phyloP scores from a whole-genome alignment of 2,888 invertebrate genomes.

The Leptopilina syphax region DNA sequence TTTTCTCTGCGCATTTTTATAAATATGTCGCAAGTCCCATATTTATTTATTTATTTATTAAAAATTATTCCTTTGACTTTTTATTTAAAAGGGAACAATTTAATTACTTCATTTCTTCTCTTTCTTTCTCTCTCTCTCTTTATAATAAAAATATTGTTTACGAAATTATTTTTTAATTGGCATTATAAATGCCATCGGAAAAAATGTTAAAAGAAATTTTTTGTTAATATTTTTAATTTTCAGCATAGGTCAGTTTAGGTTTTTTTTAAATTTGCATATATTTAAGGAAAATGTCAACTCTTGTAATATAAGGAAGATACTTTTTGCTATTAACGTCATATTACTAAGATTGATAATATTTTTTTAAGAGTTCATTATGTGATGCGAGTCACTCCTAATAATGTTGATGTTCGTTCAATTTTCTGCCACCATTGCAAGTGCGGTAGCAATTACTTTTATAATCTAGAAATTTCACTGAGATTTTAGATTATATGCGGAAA shows the following conservation, averaged over 20 bases:
- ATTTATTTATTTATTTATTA: slow-evolving; percentile 6
- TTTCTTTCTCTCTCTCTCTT: too few species aligned
- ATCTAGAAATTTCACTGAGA: not conserved
- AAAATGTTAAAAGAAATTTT: too few species aligned
- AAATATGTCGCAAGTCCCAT: not conserved
- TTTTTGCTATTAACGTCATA: slow-evolving; percentile 18
- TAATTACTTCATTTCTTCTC: too few species aligned
- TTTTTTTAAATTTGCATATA: not conserved
- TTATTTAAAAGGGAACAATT: not conserved
- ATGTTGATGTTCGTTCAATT: slow-evolving; percentile 17
- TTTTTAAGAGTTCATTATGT: not conserved
- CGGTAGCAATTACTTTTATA: slow-evolving; percentile 10
- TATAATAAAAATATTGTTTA: too few species aligned
- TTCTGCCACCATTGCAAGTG: not conserved
- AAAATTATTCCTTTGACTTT: not conserved
- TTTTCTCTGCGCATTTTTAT: not conserved
- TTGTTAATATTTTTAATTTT: not conserved
- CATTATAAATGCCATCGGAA: too few species aligned
- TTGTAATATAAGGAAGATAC: not conserved
- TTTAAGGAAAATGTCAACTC: slow-evolving; percentile 24
- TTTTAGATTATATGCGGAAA: slow-evolving; percentile 12
- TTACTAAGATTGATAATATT: slow-evolving; percentile 6
- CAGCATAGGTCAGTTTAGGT: not conserved
- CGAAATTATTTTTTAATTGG: too few species aligned
- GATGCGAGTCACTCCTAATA: not conserved